Evolutionary conservation across 1,140 invertebrate species (phyloP).

Genomic region (Trachymyrmex cornetzi): DNA sequence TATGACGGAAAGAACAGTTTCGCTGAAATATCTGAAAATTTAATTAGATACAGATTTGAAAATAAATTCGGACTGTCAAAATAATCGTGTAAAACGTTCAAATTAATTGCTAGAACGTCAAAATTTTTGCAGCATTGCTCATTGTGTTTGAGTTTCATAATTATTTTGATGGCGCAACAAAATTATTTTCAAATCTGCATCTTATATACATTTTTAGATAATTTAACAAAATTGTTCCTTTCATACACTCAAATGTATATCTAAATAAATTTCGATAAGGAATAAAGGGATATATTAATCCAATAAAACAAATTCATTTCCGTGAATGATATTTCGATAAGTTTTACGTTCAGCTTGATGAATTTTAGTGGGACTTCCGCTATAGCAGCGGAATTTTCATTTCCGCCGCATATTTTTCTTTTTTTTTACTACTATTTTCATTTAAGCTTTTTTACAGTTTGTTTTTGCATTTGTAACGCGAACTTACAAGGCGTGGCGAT

Average conservation of each 20-base stretch:
- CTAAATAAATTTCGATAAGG: background rate
- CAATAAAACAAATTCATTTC: background rate
- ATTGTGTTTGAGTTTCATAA: too few species aligned
- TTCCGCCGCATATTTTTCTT: background rate
- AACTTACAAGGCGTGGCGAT: background rate
- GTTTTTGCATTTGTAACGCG: background rate
- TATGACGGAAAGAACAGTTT: background rate
- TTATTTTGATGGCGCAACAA: too few species aligned
- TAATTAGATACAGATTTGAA: too few species aligned
- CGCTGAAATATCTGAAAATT: too few species aligned
- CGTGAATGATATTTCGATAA: background rate
- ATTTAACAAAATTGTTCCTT: too few species aligned
- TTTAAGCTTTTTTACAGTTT: background rate
- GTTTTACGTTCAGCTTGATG: background rate
- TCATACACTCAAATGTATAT: background rate
- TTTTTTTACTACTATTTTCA: slow-evolving; percentile 1
- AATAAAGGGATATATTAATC: background rate
- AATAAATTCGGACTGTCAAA: too few species aligned
- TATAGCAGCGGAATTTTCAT: background rate
- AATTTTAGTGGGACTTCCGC: background rate
- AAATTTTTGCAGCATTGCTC: too few species aligned
- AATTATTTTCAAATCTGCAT: too few species aligned
- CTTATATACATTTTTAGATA: too few species aligned
- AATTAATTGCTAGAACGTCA: too few species aligned
- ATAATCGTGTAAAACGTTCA: too few species aligned